These are phyloP conservation scores for Drosophila bifasciata DNA, from an alignment of 1,140 invertebrate species.

Conservation along the genomic window DNA sequence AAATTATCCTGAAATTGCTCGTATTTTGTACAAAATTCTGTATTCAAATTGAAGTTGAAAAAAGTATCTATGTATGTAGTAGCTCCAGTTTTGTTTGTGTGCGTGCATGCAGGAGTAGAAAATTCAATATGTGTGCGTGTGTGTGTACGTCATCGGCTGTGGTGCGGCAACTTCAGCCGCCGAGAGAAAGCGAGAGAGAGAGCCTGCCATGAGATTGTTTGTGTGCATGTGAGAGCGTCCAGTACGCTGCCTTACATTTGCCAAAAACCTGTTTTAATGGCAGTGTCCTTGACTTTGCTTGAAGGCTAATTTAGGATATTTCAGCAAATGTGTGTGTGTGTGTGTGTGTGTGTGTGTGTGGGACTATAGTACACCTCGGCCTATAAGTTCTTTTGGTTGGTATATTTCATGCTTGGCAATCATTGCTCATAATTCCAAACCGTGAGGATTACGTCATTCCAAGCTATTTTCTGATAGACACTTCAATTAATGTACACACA, in stretches of 20 bases:
- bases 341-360: not conserved
- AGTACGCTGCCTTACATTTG: constrained; percentile 25
- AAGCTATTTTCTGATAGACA: constrained; percentile 81
- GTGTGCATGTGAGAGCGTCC: constrained; percentile 31
- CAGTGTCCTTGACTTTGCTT: constrained; percentile 69
- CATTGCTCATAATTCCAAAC: constrained; percentile 72
- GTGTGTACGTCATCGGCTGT: constrained; percentile 74
- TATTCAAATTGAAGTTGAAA: constrained; percentile 47
- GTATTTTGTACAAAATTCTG: constrained; percentile 29
- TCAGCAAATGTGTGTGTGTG: not conserved
- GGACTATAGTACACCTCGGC: not conserved
- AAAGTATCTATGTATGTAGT: constrained; percentile 71
- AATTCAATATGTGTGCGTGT: constrained; percentile 25
- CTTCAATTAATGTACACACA: constrained; percentile 73
- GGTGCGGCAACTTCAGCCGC: constrained; percentile 68
- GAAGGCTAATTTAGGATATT: constrained; percentile 25
- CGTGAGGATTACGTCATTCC: constrained; percentile 76
- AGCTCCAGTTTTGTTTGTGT: constrained; percentile 49
- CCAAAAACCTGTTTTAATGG: constrained; percentile 41
- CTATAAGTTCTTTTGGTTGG: constrained; percentile 7
- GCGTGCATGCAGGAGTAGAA: constrained; percentile 34
- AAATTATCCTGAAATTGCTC: constrained; percentile 11
- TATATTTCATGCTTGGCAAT: constrained; percentile 26
- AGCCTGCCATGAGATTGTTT: constrained; percentile 29
- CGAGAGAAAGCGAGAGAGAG: constrained; percentile 63